Conservation (phyloP, 2,113 vertebrate species). For the Nesospiza acunhae region DNA sequence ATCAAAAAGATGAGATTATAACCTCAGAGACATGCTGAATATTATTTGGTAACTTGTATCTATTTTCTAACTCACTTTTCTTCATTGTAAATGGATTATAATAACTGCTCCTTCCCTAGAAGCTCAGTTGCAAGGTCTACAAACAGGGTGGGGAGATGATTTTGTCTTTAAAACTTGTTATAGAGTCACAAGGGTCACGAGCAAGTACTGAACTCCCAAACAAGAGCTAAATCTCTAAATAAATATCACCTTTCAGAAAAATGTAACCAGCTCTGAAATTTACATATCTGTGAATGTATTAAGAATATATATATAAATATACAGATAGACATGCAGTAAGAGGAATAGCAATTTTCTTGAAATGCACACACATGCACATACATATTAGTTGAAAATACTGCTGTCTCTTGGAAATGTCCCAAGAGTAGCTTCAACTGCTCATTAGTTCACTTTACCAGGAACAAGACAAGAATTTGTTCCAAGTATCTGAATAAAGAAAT, state of each 20-base stretch:
- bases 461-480: constrained; percentile 56
- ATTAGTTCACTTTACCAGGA: constrained; percentile 16
- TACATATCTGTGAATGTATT: not conserved
- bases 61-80: not conserved
- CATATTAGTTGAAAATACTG: not conserved
- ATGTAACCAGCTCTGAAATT: not conserved
- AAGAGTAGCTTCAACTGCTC: not conserved
- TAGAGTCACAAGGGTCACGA: not conserved
- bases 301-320: not conserved
- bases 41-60: not conserved
- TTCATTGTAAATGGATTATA: not conserved
- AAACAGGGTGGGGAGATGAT: not conserved
- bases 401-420: not conserved
- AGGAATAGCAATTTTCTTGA: not conserved
- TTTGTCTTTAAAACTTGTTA: not conserved
- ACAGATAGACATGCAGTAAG: not conserved
- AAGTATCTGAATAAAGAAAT: constrained; percentile 53
- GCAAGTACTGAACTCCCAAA: not conserved
- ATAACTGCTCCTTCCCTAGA: not conserved
- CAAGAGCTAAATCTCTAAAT: not conserved
- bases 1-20: not conserved
- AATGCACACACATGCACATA: not conserved
- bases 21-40: not conserved
- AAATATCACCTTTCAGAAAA: not conserved
- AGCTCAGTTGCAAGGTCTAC: not conserved